Conservation (phyloP, 2,113 vertebrate genomes). For the Callorhinus ursinus region DNA sequence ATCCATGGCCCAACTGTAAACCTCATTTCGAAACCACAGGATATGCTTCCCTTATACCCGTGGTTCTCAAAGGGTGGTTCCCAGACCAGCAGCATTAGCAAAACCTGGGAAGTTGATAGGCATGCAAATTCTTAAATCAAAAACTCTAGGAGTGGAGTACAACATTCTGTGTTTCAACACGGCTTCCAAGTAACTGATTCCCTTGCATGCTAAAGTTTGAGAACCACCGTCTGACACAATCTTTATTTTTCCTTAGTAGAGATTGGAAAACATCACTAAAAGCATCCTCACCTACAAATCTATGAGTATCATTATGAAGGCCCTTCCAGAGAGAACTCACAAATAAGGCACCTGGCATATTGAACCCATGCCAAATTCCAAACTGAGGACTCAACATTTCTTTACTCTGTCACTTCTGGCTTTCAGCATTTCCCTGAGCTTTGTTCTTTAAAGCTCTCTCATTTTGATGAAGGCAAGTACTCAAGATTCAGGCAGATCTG, state of each 20-base stretch:
- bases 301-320: not conserved
- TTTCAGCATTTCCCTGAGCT: not conserved
- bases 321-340: not conserved
- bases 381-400: not conserved
- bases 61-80: not conserved
- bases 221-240: not conserved
- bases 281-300: not conserved
- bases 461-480: not conserved
- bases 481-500: not conserved
- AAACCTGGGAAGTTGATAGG: not conserved
- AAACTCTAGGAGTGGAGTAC: not conserved
- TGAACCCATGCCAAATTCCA: not conserved
- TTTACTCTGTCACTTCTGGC: not conserved
- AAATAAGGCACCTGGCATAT: not conserved
- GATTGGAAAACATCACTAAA: not conserved
- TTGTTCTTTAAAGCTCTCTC: conserved; percentile 8
- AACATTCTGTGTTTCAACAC: not conserved
- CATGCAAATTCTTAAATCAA: not conserved
- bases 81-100: not conserved
- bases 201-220: not conserved
- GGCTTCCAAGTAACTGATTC: not conserved
- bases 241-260: not conserved
- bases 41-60: not conserved
- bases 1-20: not conserved
- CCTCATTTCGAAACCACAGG: not conserved